Evolutionary conservation across 2,113 vertebrate genomes (phyloP), one percentile per base, ranked within the genome.

Genomic region (Leuciscus idus): DNA sequence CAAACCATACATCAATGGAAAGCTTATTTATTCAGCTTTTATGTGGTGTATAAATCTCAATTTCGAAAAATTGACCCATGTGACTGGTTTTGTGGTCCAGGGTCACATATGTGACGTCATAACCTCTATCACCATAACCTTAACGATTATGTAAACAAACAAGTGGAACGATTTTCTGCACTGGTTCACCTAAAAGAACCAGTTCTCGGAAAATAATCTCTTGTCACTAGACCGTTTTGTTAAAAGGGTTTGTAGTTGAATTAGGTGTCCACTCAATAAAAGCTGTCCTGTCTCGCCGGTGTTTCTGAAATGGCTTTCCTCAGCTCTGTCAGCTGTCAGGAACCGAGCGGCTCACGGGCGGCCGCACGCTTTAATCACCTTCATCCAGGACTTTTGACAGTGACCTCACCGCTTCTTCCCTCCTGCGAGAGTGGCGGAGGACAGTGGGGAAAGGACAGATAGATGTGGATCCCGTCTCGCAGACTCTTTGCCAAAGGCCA

Each of bases 401-500:
- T 33, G 28, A 30, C 17, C 78, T 28, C 15, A 23, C 74, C 76
- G 28, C 57, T 72, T 50, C 68, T 61, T 50, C 4, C 66, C 36
- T 33, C 55, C 57, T 52, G 13, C 36, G n/a, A 62, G 85, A 48
- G 23, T 2, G 55, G 19, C 55, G 19, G 52, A 57, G 52, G 55
- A 57, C 55, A 57, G 13, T 39, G 70, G 26, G 46, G 61, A 23
- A 80, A 66, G 73, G 26, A 17, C 80, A 83, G 52, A 72, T 23
- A 61, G 50, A 52, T 28, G 64, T 36, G 73, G n/a, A 50, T 55
- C 23, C 39, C 30, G 77, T 61, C 75, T 79, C 74, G 19, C 61
- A 36, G 23, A 57, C 52, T 59, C 28, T 74, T 43, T 6, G 62
- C 46, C 76, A 80, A 84, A 86, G 62, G n/a, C 66, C 81, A 59